Conservation (phyloP, 2,888 invertebrate species). For the Embidobia sp. region DNA sequence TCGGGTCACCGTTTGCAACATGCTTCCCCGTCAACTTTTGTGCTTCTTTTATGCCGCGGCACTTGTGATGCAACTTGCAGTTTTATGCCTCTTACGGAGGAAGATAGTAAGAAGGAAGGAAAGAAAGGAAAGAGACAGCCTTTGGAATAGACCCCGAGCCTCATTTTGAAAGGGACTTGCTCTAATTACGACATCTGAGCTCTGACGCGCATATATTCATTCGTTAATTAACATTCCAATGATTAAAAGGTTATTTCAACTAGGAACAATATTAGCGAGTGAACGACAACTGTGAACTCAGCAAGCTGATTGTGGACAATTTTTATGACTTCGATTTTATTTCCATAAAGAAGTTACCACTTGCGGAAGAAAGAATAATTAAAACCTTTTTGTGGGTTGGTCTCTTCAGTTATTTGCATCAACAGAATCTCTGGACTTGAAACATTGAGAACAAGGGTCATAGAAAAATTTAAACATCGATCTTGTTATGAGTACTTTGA, state of each 20-base stretch:
- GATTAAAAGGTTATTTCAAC: constrained; percentile 30
- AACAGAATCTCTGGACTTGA: too few species aligned
- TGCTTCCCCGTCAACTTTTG: constrained; percentile 57
- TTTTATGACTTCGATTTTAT: too few species aligned
- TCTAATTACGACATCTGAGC: constrained; percentile 47
- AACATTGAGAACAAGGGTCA: too few species aligned
- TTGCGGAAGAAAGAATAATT: too few species aligned
- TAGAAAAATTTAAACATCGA: too few species aligned
- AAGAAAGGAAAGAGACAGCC: constrained; percentile 28
- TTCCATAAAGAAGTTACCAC: too few species aligned
- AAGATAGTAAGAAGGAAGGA: constrained; percentile 3
- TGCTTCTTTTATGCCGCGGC: constrained; percentile 53
- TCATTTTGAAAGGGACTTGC: constrained; percentile 44
- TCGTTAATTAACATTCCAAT: constrained; percentile 53
- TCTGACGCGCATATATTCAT: constrained; percentile 14
- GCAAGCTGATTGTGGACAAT: too few species aligned
- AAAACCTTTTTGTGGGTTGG: too few species aligned
- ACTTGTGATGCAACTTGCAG: constrained; percentile 37
- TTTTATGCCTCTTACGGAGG: constrained; percentile 17
- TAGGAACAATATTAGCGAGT: too few species aligned
- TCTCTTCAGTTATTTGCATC: too few species aligned
- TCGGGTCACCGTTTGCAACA: constrained; percentile 60
- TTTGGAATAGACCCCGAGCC: constrained; percentile 19
- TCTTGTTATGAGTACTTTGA: too few species aligned
- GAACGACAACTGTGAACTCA: too few species aligned